Conservation (phyloP, 2,797 vertebrate genomes). For the Channallabes apus region DNA sequence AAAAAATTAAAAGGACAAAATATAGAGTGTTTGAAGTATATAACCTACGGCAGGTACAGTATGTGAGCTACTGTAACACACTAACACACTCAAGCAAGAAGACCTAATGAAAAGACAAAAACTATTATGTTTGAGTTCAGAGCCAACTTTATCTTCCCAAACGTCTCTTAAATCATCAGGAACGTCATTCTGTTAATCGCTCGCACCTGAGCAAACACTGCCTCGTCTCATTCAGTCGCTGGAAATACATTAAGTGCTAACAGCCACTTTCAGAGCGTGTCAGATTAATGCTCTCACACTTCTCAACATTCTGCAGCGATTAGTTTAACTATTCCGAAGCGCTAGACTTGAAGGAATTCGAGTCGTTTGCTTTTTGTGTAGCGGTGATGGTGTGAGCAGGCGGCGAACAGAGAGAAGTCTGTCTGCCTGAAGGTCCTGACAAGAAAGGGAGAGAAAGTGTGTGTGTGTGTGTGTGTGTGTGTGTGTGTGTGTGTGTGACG, state of each 20-base stretch:
- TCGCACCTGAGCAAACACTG: constrained; percentile 55
- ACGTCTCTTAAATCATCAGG: constrained; percentile 19
- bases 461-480: constrained; percentile 37
- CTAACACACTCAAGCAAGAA: not conserved
- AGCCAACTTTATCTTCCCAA: constrained; percentile 50
- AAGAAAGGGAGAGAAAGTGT: constrained; percentile 27
- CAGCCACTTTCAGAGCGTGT: not conserved
- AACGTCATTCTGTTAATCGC: constrained; percentile 7
- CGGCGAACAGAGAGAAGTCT: constrained; percentile 46
- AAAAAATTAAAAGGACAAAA: not conserved
- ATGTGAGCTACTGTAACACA: not conserved
- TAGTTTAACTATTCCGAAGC: not conserved
- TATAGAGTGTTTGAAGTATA: not conserved
- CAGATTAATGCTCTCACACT: not conserved
- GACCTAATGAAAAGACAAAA: not conserved
- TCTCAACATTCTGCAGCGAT: not conserved
- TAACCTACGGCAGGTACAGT: not conserved
- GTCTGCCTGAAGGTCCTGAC: constrained; percentile 36
- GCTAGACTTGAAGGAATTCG: constrained; percentile 7
- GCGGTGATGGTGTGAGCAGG: not conserved
- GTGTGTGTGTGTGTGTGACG: too few relatives aligned
- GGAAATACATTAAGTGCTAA: constrained; percentile 28
- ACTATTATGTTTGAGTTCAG: too few relatives aligned
- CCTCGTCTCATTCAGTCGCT: constrained; percentile 21
- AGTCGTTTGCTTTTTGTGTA: not conserved